These are phyloP conservation scores for Notolabrus celidotus DNA, from an alignment of 2,797 vertebrate genomes.

Conservation along the genomic window DNA sequence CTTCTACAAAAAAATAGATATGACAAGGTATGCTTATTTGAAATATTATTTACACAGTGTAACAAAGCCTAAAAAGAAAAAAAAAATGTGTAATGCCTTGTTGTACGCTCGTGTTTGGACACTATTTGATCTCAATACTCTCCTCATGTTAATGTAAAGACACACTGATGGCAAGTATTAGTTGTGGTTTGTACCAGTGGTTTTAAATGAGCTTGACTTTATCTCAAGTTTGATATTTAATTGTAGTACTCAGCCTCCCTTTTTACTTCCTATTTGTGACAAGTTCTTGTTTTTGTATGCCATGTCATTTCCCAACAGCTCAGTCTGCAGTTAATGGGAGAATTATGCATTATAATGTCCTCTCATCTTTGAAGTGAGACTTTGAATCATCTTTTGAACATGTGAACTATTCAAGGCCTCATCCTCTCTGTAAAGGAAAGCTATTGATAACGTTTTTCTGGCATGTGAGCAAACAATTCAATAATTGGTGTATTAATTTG, in stretches of 20 bases:
- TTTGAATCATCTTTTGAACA: too few species aligned
- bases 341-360: background rate
- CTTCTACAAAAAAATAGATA: conserved; percentile 76
- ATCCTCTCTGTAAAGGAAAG: background rate
- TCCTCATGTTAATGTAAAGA: conserved; percentile 1
- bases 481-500: background rate
- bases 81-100: conserved; percentile 38
- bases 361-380: conserved; percentile 7
- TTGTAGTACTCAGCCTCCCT: background rate
- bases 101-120: conserved; percentile 16
- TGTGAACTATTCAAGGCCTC: background rate
- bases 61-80: conserved; percentile 45
- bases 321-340: background rate
- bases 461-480: background rate
- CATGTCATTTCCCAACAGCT: background rate
- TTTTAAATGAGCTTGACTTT: background rate
- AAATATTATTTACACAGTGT: conserved; percentile 81
- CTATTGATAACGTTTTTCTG: background rate
- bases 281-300: background rate
- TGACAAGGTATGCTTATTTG: conserved; percentile 74
- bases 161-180: background rate
- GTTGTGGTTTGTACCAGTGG: background rate
- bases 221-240: background rate
- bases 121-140: conserved; percentile 7
- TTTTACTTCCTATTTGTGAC: too few species aligned